These are phyloP conservation scores for Laothoe populi DNA, from an alignment of 2,888 invertebrate species.

Conservation along the genomic window DNA sequence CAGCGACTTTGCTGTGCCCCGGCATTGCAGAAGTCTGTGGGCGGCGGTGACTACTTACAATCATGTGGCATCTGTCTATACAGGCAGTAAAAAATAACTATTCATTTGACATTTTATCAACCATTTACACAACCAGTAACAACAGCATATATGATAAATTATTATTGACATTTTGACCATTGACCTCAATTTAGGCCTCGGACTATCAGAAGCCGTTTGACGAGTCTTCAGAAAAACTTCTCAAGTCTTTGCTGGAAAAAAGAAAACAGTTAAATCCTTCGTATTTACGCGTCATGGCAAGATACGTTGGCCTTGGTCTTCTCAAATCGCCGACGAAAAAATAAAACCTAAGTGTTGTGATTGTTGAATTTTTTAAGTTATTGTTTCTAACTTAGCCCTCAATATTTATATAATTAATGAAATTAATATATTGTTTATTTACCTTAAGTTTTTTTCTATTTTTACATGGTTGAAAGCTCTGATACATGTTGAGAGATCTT, in stretches of 20 bases:
- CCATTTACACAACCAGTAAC: too few species aligned
- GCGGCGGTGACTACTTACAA: too few species aligned
- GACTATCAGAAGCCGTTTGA: slow-evolving; percentile 73
- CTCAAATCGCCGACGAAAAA: slow-evolving; percentile 54
- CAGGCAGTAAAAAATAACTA: too few species aligned
- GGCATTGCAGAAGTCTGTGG: too few species aligned
- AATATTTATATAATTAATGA: background rate
- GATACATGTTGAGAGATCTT: too few species aligned
- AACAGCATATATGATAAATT: background rate
- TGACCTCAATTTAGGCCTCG: slow-evolving; percentile 60
- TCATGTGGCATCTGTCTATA: too few species aligned
- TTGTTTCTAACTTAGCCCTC: slow-evolving; percentile 9
- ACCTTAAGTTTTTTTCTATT: background rate
- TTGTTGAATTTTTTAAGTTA: slow-evolving; percentile 30
- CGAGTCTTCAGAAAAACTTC: slow-evolving; percentile 62
- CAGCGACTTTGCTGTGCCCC: too few species aligned
- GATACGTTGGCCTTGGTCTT: slow-evolving; percentile 75
- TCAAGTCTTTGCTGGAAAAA: slow-evolving; percentile 67
- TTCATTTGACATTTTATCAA: too few species aligned
- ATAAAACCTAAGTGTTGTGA: slow-evolving; percentile 20
- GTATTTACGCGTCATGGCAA: slow-evolving; percentile 76
- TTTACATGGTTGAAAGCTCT: background rate
- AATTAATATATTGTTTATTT: slow-evolving; percentile 12
- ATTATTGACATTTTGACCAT: background rate
- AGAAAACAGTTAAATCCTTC: slow-evolving; percentile 73